Evolutionary conservation across 2,888 invertebrate genomes (phyloP).

Genomic region (Embidobia sp.): DNA sequence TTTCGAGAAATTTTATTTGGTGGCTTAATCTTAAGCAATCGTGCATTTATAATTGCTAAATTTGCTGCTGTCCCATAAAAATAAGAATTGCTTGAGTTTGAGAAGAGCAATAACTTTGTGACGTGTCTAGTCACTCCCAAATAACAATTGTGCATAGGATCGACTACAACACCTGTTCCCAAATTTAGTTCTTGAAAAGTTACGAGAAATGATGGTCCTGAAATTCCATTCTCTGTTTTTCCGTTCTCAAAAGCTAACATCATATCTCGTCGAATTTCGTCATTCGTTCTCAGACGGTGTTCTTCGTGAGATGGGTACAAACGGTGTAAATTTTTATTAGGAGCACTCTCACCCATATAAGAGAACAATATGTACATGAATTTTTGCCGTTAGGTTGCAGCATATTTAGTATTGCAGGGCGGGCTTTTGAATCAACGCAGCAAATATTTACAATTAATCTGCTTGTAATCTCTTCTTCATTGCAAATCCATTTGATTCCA

Average conservation of each 20-base stretch:
- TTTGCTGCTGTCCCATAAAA: background rate
- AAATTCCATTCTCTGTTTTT: background rate
- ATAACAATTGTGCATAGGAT: constrained; percentile 10
- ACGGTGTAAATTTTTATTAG: no score
- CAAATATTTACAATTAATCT: background rate
- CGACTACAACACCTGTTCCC: constrained; percentile 2
- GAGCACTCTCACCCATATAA: no score
- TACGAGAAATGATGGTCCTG: constrained; percentile 1
- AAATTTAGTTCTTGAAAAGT: background rate
- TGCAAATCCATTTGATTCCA: background rate
- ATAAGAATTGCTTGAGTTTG: background rate
- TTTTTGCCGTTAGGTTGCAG: background rate
- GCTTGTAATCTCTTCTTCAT: background rate
- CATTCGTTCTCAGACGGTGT: background rate
- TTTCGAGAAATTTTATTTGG: constrained; percentile 1
- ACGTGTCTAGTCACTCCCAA: background rate
- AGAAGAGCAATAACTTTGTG: background rate
- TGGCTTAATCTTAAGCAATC: constrained; percentile 9
- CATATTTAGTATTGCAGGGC: constrained; percentile 1
- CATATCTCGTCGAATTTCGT: background rate
- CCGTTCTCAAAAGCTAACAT: background rate
- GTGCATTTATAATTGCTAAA: background rate
- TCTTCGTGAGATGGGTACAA: background rate
- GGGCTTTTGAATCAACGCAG: constrained; percentile 2
- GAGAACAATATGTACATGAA: constrained; percentile 16